phyloP scores from a whole-genome alignment of 2,888 invertebrate genomes.

The Thymelicus sylvestris region DNA sequence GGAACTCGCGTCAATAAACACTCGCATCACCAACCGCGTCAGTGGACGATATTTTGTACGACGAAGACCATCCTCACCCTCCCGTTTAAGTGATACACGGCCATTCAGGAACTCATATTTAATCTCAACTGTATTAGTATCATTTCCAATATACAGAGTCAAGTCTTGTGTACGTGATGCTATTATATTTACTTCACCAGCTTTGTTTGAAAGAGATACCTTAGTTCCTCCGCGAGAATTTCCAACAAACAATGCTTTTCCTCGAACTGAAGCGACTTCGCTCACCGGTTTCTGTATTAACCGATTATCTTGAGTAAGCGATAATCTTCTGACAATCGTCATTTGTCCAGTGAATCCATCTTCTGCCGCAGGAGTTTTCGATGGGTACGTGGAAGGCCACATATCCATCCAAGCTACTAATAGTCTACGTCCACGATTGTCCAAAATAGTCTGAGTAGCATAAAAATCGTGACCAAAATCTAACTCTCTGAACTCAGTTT shows the following conservation, averaged over 20 bases:
- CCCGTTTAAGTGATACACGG: slow-evolving; percentile 62
- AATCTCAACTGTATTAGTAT: slow-evolving; percentile 49
- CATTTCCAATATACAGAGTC: slow-evolving; percentile 56
- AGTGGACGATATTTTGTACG: slow-evolving; percentile 62
- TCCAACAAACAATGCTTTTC: slow-evolving; percentile 49
- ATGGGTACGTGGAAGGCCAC: slow-evolving; percentile 66
- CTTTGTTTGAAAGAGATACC: slow-evolving; percentile 53
- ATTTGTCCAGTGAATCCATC: slow-evolving; percentile 73
- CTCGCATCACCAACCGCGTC: slow-evolving; percentile 48
- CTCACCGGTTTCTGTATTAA: slow-evolving; percentile 62
- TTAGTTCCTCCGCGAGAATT: slow-evolving; percentile 43
- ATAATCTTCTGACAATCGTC: slow-evolving; percentile 65
- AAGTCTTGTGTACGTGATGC: slow-evolving; percentile 49
- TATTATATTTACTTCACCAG: slow-evolving; percentile 58
- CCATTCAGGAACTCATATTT: slow-evolving; percentile 53
- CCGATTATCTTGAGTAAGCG: slow-evolving; percentile 51
- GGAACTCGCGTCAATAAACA: slow-evolving; percentile 67
- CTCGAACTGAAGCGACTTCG: slow-evolving; percentile 50
- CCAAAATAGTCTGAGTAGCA: slow-evolving; percentile 70
- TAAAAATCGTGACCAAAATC: slow-evolving; percentile 76
- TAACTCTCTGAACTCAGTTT: slow-evolving; percentile 61
- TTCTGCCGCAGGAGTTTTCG: slow-evolving; percentile 54
- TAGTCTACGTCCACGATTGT: slow-evolving; percentile 56
- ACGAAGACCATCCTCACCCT: slow-evolving; percentile 63
- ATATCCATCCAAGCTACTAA: slow-evolving; percentile 75